These are phyloP conservation scores for Recurvirostra avosetta DNA, from an alignment of 2,113 vertebrate genomes.

Conservation along the genomic window DNA sequence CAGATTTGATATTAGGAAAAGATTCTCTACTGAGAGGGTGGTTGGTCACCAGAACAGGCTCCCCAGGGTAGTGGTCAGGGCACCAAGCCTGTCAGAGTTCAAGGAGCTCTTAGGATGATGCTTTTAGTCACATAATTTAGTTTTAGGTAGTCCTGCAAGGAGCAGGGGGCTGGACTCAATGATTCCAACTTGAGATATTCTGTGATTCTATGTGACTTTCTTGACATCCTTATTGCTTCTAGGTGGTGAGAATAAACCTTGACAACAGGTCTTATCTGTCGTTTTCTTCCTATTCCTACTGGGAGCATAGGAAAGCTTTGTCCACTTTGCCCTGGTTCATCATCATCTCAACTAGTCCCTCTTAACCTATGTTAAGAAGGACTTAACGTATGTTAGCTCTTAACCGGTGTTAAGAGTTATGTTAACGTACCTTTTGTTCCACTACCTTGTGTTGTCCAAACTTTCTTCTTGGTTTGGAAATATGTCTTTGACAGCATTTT, in stretches of 20 bases:
- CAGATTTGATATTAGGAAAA: neutral
- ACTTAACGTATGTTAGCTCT: neutral
- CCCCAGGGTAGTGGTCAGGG: neutral
- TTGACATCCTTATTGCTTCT: neutral
- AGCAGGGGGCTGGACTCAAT: neutral
- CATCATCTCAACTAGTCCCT: neutral
- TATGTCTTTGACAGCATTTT: neutral
- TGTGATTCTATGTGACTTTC: neutral
- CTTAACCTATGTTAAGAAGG: neutral
- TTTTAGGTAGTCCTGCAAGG: neutral
- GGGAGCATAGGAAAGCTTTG: neutral
- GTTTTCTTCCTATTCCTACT: neutral
- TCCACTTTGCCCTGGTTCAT: neutral
- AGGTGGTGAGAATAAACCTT: neutral
- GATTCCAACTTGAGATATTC: neutral
- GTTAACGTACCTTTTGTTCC: neutral
- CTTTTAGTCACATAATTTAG: neutral
- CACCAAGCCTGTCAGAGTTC: neutral
- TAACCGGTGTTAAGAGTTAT: neutral
- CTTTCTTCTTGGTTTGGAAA: neutral
- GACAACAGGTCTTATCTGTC: neutral
- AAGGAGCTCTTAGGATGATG: neutral
- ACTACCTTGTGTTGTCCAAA: neutral
- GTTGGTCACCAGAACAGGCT: neutral
- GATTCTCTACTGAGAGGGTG: neutral